These are phyloP conservation scores for Actinostola sp. DNA, from an alignment of 92 coral and sea anemone genomes.

Conservation along the genomic window DNA sequence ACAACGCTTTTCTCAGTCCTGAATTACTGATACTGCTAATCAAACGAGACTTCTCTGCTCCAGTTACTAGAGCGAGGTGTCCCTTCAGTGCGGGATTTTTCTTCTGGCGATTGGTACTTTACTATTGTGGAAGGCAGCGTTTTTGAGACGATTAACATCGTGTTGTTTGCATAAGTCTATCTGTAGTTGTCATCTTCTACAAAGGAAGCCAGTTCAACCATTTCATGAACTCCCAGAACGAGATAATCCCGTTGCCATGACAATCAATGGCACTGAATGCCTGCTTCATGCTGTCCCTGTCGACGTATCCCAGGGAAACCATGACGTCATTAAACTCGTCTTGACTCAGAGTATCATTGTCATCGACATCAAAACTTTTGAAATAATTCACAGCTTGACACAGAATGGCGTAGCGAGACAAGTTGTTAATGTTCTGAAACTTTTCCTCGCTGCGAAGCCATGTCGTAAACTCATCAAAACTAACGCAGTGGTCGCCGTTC, in stretches of 20 bases:
- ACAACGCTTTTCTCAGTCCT: no score
- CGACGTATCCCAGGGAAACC: conserved; percentile 55
- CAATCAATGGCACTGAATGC: conserved; percentile 55
- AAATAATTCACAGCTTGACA: conserved; percentile 59
- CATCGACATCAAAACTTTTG: conserved; percentile 58
- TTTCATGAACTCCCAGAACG: conserved; percentile 77
- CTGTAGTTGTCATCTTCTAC: neutral
- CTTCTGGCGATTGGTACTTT: no score
- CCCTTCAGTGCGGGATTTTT: no score
- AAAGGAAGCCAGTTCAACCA: conserved; percentile 78
- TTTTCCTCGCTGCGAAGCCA: conserved; percentile 82
- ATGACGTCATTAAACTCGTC: conserved; percentile 57
- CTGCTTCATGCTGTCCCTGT: conserved; percentile 26
- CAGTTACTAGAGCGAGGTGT: no score
- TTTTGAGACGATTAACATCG: no score
- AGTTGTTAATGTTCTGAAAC: conserved; percentile 58
- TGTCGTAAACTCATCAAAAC: conserved; percentile 69
- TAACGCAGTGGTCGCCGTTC: conserved; percentile 67
- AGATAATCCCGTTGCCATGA: conserved; percentile 57
- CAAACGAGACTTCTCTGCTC: no score
- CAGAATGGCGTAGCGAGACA: conserved; percentile 41
- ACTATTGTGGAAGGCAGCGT: no score
- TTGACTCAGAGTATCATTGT: conserved; percentile 49
- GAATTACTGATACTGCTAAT: no score
- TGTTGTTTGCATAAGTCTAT: no score